A percentile compares a stretch with the other conserved stretches of the same genome.
Evolutionary conservation across 53 echinoderm and acorn worm genomes (phyloP).

Genomic region (Henricia sp.): DNA sequence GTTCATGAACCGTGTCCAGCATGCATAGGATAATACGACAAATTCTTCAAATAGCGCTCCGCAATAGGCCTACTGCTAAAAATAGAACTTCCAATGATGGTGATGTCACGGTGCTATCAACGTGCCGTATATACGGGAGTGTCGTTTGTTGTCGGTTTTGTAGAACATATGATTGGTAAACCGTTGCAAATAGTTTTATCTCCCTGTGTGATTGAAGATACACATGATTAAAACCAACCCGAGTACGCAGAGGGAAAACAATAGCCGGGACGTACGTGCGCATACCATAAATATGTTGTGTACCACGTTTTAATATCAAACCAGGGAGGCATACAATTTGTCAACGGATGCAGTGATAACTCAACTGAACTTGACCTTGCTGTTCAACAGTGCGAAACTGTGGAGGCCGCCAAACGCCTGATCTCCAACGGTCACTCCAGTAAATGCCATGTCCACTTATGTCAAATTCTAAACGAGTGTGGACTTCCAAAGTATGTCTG

Average conservation of each 20-base stretch:
- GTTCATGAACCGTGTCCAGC: no score
- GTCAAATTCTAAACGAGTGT: neutral
- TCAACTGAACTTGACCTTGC: neutral
- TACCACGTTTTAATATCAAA: neutral
- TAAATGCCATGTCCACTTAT: neutral
- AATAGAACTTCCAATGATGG: no score
- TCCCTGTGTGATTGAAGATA: no score
- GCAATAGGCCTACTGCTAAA: no score
- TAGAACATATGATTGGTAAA: no score
- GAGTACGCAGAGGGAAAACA: neutral
- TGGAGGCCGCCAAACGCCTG: neutral
- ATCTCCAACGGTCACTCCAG: neutral
- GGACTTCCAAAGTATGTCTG: neutral
- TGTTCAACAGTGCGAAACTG: neutral
- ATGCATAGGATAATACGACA: no score
- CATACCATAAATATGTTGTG: neutral
- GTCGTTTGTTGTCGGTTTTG: no score
- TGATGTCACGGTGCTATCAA: no score
- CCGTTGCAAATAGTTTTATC: no score
- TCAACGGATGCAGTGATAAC: neutral
- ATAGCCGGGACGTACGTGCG: neutral
- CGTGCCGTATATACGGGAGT: no score
- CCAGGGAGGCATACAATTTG: neutral
- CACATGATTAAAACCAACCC: no score
- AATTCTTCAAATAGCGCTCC: no score